Conservation (phyloP, 2,888 invertebrate genomes). For the Asteroscopus sphinx region DNA sequence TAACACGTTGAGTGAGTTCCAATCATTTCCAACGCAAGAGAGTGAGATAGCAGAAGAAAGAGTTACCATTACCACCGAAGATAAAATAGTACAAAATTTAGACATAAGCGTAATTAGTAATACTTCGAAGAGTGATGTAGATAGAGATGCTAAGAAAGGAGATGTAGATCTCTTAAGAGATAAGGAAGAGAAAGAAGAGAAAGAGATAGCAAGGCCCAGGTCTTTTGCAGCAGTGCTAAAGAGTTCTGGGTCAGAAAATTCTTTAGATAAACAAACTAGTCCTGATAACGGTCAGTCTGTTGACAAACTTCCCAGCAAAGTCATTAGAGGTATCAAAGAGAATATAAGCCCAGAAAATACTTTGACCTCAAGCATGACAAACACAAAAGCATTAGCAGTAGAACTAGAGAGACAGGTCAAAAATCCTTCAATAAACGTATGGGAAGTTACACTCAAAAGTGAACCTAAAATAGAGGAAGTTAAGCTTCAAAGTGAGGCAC, state of each 20-base stretch:
- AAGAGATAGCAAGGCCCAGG: slow-evolving; percentile 75
- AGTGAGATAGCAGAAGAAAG: slow-evolving; percentile 64
- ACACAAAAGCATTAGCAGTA: slow-evolving; percentile 77
- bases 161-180: slow-evolving; percentile 79
- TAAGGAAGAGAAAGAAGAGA: slow-evolving; percentile 60
- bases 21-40: slow-evolving; percentile 73
- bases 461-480: slow-evolving; percentile 69
- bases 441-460: slow-evolving; percentile 68
- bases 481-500: slow-evolving; percentile 66
- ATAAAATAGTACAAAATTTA: slow-evolving; percentile 87
- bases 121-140: slow-evolving; percentile 54
- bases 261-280: slow-evolving; percentile 79
- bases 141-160: slow-evolving; percentile 68
- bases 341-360: slow-evolving; percentile 91
- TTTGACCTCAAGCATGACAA: slow-evolving; percentile 81
- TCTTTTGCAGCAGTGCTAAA: slow-evolving; percentile 85
- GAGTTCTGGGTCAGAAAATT: slow-evolving; percentile 82
- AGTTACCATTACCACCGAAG: slow-evolving; percentile 88
- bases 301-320: slow-evolving; percentile 88
- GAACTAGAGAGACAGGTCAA: slow-evolving; percentile 77
- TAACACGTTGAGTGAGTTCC: slow-evolving; percentile 84
- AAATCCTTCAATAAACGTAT: slow-evolving; percentile 60
- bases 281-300: slow-evolving; percentile 80
- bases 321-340: slow-evolving; percentile 90
- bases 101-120: slow-evolving; percentile 81